A percentile compares a stretch with the other conserved stretches of the same genome.
Evolutionary conservation across 2,888 invertebrate species (phyloP).

Genomic region (Argyresthia goedartella): DNA sequence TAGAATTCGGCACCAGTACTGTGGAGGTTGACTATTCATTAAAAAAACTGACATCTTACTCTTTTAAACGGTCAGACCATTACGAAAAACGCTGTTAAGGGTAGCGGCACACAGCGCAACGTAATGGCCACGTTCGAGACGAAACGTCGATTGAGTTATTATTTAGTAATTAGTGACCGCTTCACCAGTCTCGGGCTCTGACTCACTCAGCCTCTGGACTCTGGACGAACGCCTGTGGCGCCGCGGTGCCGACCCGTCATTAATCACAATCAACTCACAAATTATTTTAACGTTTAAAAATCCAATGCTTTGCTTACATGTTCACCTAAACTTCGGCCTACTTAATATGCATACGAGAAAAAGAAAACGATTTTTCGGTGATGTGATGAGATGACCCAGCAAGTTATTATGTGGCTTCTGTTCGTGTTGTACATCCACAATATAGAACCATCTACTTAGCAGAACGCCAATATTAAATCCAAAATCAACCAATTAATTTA

Average conservation of each 20-base stretch:
- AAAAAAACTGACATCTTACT: too few relatives aligned
- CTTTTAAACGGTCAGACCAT: not conserved
- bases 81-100: slow-evolving; percentile 3
- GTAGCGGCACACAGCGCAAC: slow-evolving; percentile 10
- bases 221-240: slow-evolving; percentile 25
- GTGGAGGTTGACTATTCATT: too few relatives aligned
- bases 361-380: too few relatives aligned
- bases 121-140: slow-evolving; percentile 34
- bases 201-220: slow-evolving; percentile 7
- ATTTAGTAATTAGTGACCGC: slow-evolving; percentile 57
- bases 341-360: too few relatives aligned
- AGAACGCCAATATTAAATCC: too few relatives aligned
- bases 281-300: slow-evolving; percentile 64
- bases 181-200: slow-evolving; percentile 29
- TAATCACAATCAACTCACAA: slow-evolving; percentile 66
- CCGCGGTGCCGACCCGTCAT: slow-evolving; percentile 43
- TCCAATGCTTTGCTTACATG: slow-evolving; percentile 13
- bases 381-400: slow-evolving; percentile 1
- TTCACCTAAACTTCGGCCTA: slow-evolving; percentile 4
- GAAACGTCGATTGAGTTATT: slow-evolving; percentile 57
- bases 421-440: not conserved
- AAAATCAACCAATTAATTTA: too few relatives aligned
- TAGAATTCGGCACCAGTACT: too few relatives aligned
- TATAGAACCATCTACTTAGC: not conserved
- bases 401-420: not conserved